phyloP scores from a whole-genome alignment of 2,113 vertebrate species.

The Cacatua alba region DNA sequence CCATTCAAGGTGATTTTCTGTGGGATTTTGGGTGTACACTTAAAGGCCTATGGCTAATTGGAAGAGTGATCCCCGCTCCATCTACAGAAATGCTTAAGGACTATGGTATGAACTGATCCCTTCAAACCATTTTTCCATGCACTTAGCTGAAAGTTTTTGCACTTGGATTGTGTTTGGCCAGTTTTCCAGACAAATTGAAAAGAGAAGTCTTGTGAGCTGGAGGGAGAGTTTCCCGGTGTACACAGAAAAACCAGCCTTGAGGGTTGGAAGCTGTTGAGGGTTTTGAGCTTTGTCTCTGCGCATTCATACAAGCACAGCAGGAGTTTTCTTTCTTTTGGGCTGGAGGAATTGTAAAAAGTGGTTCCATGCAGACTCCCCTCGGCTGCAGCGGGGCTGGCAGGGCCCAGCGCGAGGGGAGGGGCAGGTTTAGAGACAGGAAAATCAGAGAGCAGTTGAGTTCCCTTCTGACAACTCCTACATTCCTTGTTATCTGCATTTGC shows the following conservation, averaged over 20 bases:
- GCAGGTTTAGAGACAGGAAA: background rate
- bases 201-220: slow-evolving; percentile 14
- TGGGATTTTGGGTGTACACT: slow-evolving; percentile 38
- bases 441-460: background rate
- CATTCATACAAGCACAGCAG: slow-evolving; percentile 69
- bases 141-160: slow-evolving; percentile 11
- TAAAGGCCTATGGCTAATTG: background rate
- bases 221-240: slow-evolving; percentile 59
- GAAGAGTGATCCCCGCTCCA: slow-evolving; percentile 1
- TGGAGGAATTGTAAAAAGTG: slow-evolving; percentile 27
- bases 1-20: slow-evolving; percentile 36
- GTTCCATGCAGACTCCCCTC: slow-evolving; percentile 38
- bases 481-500: slow-evolving; percentile 11
- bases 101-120: slow-evolving; percentile 1
- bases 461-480: background rate
- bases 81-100: slow-evolving; percentile 35
- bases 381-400: background rate
- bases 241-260: slow-evolving; percentile 63
- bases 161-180: background rate
- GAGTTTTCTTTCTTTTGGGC: slow-evolving; percentile 56
- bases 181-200: slow-evolving; percentile 50
- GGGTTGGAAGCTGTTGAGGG: slow-evolving; percentile 60
- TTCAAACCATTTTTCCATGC: background rate
- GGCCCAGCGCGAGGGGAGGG: background rate
- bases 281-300: slow-evolving; percentile 59